Percentiles rank a stretch among this genome's conserved stretches.
phyloP scores from a whole-genome alignment of 2,888 invertebrate species.

The Poecilus cupreus region DNA sequence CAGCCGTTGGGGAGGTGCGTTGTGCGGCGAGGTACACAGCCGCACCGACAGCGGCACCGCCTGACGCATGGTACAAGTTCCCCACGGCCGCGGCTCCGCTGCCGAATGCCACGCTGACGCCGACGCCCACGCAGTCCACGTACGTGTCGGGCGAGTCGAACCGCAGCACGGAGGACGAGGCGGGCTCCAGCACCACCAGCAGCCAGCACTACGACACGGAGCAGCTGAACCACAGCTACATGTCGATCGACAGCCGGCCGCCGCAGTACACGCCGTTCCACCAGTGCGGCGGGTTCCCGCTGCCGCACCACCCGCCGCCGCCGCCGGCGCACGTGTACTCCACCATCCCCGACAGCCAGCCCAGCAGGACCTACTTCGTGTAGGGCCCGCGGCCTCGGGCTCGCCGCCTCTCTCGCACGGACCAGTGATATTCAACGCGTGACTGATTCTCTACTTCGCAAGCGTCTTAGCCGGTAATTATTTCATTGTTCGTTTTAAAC shows the following conservation, averaged over 20 bases:
- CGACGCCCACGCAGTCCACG: conserved; percentile 78
- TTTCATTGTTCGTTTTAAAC: conserved; percentile 50
- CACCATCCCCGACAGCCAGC: conserved; percentile 71
- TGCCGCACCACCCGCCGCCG: conserved; percentile 43
- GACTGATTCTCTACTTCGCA: conserved; percentile 49
- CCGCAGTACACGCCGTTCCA: conserved; percentile 71
- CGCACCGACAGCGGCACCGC: conserved; percentile 83
- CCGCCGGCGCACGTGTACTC: conserved; percentile 70
- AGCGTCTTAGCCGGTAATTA: conserved; percentile 53
- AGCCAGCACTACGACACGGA: conserved; percentile 80
- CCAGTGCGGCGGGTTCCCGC: conserved; percentile 55
- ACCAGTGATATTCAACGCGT: conserved; percentile 52
- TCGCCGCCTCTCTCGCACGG: neutral
- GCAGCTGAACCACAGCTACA: conserved; percentile 81
- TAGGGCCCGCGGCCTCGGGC: conserved; percentile 61
- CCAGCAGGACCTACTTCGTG: conserved; percentile 72
- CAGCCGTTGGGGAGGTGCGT: conserved; percentile 75
- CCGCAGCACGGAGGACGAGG: conserved; percentile 74
- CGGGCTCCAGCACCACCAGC: conserved; percentile 72
- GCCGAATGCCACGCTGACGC: conserved; percentile 75
- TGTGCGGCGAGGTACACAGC: conserved; percentile 80
- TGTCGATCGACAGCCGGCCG: conserved; percentile 77
- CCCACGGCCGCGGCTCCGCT: neutral
- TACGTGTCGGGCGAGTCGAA: conserved; percentile 77
- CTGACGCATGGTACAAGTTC: conserved; percentile 82